These are phyloP conservation scores for Intellagama lesueurii DNA, from an alignment of 2,797 vertebrate genomes.

Conservation along the genomic window DNA sequence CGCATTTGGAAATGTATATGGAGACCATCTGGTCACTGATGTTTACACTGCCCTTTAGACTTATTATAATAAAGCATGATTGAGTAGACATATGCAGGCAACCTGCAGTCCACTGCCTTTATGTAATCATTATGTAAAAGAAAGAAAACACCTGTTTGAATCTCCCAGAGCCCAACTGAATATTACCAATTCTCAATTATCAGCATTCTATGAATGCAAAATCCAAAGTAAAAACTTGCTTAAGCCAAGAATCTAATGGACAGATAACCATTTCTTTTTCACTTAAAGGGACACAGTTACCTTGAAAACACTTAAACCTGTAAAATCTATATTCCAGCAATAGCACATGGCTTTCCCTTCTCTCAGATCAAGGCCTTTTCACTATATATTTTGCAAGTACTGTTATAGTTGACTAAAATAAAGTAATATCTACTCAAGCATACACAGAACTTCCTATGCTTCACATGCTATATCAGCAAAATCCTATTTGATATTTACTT, in stretches of 20 bases:
- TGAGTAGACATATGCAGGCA: too few relatives aligned
- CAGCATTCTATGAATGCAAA: constrained; percentile 63
- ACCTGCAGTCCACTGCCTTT: too few relatives aligned
- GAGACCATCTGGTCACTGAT: too few relatives aligned
- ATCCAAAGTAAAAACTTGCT: constrained; percentile 57
- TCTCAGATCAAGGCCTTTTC: constrained; percentile 47
- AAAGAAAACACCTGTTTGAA: constrained; percentile 54
- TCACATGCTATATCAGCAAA: neutral
- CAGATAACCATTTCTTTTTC: constrained; percentile 51
- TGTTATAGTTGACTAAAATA: constrained; percentile 49
- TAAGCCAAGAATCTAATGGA: constrained; percentile 56
- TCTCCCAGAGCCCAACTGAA: constrained; percentile 20
- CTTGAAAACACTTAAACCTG: constrained; percentile 58
- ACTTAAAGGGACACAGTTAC: constrained; percentile 54
- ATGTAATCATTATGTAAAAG: neutral
- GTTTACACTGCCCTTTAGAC: too few relatives aligned
- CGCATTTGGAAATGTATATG: too few relatives aligned
- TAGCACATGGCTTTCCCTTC: constrained; percentile 33
- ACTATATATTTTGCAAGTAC: constrained; percentile 40
- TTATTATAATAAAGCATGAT: too few relatives aligned
- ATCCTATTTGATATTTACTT: too few relatives aligned
- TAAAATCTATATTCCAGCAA: constrained; percentile 49
- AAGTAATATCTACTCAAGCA: constrained; percentile 45
- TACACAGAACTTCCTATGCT: constrained; percentile 43
- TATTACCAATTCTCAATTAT: constrained; percentile 49